Percentiles rank a stretch among this genome's conserved stretches.
Conservation (phyloP, 2,888 invertebrate genomes). For the Acleris cristana region DNA sequence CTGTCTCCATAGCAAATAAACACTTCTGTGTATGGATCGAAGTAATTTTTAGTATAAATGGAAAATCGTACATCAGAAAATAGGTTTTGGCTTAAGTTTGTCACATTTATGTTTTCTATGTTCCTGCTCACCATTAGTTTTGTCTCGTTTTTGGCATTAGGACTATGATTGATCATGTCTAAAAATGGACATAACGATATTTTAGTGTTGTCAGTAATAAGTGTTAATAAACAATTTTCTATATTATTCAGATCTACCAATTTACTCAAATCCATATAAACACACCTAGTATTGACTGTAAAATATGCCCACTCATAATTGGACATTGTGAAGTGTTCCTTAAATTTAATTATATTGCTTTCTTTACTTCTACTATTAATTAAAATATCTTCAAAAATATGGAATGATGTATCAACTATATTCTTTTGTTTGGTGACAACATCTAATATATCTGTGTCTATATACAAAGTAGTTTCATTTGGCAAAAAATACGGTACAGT, state of each 20-base stretch:
- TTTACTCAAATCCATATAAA: constrained; percentile 86
- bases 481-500: constrained; percentile 88
- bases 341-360: constrained; percentile 69
- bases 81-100: constrained; percentile 58
- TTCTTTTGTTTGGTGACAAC: constrained; percentile 79
- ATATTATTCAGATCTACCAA: constrained; percentile 72
- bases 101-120: constrained; percentile 59
- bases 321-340: constrained; percentile 75
- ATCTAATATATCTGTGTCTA: constrained; percentile 84
- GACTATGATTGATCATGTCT: constrained; percentile 95
- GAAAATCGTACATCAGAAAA: constrained; percentile 74
- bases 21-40: constrained; percentile 87
- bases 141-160: constrained; percentile 82
- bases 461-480: constrained; percentile 75
- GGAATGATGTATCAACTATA: constrained; percentile 72
- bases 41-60: constrained; percentile 78
- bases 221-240: constrained; percentile 61
- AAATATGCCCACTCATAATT: constrained; percentile 92
- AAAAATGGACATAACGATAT: constrained; percentile 94
- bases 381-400: constrained; percentile 76
- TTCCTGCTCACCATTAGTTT: constrained; percentile 65
- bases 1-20: constrained; percentile 95
- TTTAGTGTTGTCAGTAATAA: constrained; percentile 84
- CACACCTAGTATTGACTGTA: constrained; percentile 93
- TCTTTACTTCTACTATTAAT: constrained; percentile 55